Base-by-base conservation (phyloP, 2,888 invertebrate genomes). In the Epinotia demarniana region DNA sequence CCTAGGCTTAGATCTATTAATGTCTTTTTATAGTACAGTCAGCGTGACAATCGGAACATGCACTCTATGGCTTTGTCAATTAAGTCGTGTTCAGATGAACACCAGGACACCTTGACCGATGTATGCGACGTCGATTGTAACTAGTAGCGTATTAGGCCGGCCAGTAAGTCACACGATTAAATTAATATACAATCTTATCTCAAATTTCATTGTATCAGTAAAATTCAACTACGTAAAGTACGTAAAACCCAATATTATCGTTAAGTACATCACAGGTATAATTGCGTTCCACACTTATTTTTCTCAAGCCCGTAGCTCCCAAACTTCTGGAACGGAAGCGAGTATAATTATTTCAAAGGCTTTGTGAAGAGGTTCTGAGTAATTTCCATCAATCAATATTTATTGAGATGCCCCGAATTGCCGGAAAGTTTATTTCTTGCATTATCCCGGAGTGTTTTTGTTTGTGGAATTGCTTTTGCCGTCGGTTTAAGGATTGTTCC, bases 301-400 rank as follows among this genome's bases (percentile, higher is more conserved):
- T 72, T 72, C 18, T n/a, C 13, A 43, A 58, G 49, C 66, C 19
- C 2, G 60, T 13, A 13, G 19, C 60, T 27, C 3, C 18, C 16
- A 27, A 75, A 75, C 27, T 67, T 75, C 6, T 8, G 19, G n/a
- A 58, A 58, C 33, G 39, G 64, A 18, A 66, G 18, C 57, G 18
- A 69, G 67, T 58, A 46, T 57, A 66, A 75, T 75, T 72, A 62
- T 67, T 62, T 46, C 39, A 13, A 18, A 71, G 66, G 55, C 68
- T 74, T 69, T 63, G 23, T 27, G 8, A 49, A 46, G 70, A 61
- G 62, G 57, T 60, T 70, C 46, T 16, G 43, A 69, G 61, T 61
- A 71, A 71, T 75, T 71, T 60, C 66, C 75, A 66, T 72, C 72
- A 75, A 72, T 75, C 75, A 75, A 72, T 75, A 72, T 75, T 75